Base-by-base conservation (phyloP, 2,888 invertebrate species). In the Epistrophe eligans region DNA sequence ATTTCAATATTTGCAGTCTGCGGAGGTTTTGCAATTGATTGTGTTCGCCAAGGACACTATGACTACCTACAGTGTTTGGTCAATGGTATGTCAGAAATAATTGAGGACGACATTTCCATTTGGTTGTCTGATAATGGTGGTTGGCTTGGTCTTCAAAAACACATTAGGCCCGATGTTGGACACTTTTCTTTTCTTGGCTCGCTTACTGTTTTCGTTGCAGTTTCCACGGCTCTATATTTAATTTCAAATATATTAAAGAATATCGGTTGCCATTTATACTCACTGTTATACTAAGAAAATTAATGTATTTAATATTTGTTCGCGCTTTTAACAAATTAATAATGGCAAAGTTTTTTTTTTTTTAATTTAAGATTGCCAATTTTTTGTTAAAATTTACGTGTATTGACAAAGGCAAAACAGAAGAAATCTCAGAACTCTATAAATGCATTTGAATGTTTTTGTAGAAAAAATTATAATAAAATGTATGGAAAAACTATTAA, bases 71-170 rank as follows among this genome's bases (percentile, higher is more conserved):
- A 96, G 17, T 95, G 95, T 64, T 94, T 98, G 38, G 94, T 97
- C 71, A 96, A 97, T 89, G 96, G 96, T 55, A 95, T 97, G 91
- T 95, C 95, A 0, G 96, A 96, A 89, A 95, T 96, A 55, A 94
- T 96, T 60, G 95, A 96, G 91, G 95, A 95, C 84, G 95, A 95
- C 89, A 93, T 96, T 62, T 91, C 91, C 28, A 92, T 95, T 2
- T 98, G 98, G 98, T 95, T 98, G 35, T 95, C 96, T 57, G 94
- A 95, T 55, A 96, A 97, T 90, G 97, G 97, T 35, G 98, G 98
- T 92, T 98, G 98, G 98, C 81, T 90, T 77, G 93, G 93, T 19
- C 83, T 93, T 17, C 91, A 92, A 70, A 90, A 92, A 79, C 92
- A 93, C 64, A 92, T 92, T 60, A 88, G 91, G 11, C 92, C 92